Evolutionary conservation across 2,888 invertebrate species (phyloP), one percentile per base, ranked within the genome.

Genomic region (Craniophora ligustri): DNA sequence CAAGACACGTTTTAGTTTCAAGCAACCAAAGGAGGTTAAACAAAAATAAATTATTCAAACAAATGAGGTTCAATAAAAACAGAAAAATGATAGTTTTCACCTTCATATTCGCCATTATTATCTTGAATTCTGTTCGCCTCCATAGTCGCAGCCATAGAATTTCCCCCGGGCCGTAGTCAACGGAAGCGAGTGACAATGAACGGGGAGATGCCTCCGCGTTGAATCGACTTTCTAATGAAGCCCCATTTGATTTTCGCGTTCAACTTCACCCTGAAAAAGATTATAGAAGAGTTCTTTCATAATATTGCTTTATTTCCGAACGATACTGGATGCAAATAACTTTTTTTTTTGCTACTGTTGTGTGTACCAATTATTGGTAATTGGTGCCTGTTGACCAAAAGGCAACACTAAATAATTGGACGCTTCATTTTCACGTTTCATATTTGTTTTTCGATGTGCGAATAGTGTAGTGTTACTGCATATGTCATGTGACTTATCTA

Each of bases 121-220:
- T 70, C 49, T 47, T 31, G 53, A 50, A 54, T 66, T 54, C 47
- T 18, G 38, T 28, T 13, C 30, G n/a, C 18, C 31, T 50, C 34
- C 44, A 58, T 21, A 35, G 23, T 41, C 19, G 26, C 41, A 18
- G 40, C 49, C 40, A 59, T 64, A 54, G 55, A 56, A 69, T 69
- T 62, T 47, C 66, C 50, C 60, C 32, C 39, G 53, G 34, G 53
- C 36, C 55, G 23, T 49, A 56, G 54, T 56, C 49, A 45, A 58
- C 68, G 68, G 75, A 64, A 58, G 35, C 54, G 51, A 70, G 57
- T 68, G 76, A 72, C 76, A 72, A 72, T 72, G 73, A 57, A 48
- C 3, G 30, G 40, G 16, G 32, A 36, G 55, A 58, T 53, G 57
- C 45, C 57, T 50, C 14, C 45, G 44, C 55, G 50, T 42, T 68